A percentile compares a stretch with the other conserved stretches of the same genome.
Evolutionary conservation across 2,797 vertebrate genomes (phyloP).

Genomic region (Serranus cabrilla): DNA sequence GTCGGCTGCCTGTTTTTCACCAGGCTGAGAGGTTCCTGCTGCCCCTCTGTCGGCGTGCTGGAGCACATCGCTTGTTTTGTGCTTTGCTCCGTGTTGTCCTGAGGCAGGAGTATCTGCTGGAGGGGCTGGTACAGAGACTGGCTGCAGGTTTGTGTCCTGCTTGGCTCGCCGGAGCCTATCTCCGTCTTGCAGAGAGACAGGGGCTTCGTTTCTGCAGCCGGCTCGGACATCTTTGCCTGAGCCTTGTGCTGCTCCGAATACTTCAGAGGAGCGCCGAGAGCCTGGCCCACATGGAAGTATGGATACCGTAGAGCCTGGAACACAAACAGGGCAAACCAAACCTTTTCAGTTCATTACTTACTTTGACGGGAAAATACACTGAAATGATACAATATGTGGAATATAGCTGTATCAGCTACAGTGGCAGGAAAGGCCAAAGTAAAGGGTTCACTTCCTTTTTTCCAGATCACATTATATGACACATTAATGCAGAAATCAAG

Average conservation of each 20-base stretch:
- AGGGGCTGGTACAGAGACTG: slow-evolving; percentile 85
- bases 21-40: slow-evolving; percentile 65
- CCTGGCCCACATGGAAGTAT: slow-evolving; percentile 94
- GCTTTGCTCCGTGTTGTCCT: slow-evolving; percentile 72
- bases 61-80: slow-evolving; percentile 12
- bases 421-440: no score
- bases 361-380: no score
- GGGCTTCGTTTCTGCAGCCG: slow-evolving; percentile 67
- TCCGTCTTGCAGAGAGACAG: slow-evolving; percentile 66
- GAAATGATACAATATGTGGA: no score
- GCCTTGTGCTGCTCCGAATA: slow-evolving; percentile 81
- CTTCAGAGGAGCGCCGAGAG: slow-evolving; percentile 85
- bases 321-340: neutral
- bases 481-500: no score
- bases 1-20: slow-evolving; percentile 63
- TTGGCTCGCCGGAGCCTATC: slow-evolving; percentile 66
- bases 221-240: slow-evolving; percentile 68
- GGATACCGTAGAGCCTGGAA: slow-evolving; percentile 90
- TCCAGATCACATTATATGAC: no score
- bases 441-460: no score
- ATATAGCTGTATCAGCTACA: no score
- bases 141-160: slow-evolving; percentile 69
- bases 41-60: slow-evolving; percentile 12
- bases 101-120: slow-evolving; percentile 86
- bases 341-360: no score